Percentiles rank a stretch among this genome's conserved stretches.
phyloP scores from a whole-genome alignment of 2,888 invertebrate genomes.

The Nomada fucata region DNA sequence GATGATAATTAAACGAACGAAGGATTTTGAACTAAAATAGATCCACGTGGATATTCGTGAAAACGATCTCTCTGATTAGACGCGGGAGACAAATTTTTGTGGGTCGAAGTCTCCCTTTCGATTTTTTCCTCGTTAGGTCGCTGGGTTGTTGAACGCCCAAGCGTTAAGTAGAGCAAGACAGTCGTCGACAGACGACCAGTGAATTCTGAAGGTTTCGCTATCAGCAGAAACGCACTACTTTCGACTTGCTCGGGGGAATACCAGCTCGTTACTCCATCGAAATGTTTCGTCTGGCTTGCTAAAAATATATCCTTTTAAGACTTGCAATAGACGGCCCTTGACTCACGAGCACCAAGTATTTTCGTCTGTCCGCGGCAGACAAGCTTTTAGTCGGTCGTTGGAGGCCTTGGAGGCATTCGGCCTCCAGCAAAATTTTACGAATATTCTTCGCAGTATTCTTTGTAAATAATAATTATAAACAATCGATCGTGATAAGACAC shows the following conservation, averaged over 20 bases:
- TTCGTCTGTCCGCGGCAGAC: constrained; percentile 56
- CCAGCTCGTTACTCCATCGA: constrained; percentile 51
- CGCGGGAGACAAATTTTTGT: no score
- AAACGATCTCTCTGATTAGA: no score
- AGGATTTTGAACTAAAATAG: no score
- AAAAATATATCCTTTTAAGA: constrained; percentile 65
- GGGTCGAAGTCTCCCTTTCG: not conserved
- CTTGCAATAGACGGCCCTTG: constrained; percentile 53
- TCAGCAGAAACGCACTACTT: not conserved
- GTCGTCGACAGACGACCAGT: constrained; percentile 18
- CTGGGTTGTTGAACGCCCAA: not conserved
- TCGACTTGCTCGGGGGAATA: constrained; percentile 10
- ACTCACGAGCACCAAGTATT: constrained; percentile 57
- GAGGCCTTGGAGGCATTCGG: constrained; percentile 41
- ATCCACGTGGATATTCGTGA: no score
- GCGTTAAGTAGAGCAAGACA: constrained; percentile 8
- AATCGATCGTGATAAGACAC: no score
- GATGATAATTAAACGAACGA: not conserved
- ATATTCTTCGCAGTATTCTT: not conserved
- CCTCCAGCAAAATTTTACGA: constrained; percentile 1
- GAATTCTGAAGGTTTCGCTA: not conserved
- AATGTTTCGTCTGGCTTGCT: constrained; percentile 48
- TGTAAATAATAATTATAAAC: no score
- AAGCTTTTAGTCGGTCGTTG: constrained; percentile 52
- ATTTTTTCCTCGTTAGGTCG: not conserved